Evolutionary conservation across 1,140 invertebrate genomes (phyloP), one percentile per base, ranked within the genome.

Genomic region (Scaptomyza graminum): DNA sequence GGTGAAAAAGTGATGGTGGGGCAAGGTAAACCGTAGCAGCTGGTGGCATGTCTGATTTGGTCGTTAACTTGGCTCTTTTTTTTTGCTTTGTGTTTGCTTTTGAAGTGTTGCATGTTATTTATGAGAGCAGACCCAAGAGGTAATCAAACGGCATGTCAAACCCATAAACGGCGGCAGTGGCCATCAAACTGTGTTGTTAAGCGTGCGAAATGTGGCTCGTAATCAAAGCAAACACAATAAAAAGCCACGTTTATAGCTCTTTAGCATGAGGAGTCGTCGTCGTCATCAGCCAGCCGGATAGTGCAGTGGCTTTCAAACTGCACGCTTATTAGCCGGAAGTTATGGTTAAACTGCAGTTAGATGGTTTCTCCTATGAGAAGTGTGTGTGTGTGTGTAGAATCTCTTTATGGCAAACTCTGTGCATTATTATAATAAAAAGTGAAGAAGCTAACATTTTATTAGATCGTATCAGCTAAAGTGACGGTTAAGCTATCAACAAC

Each of bases 21-120:
- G 1, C 11, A 15, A 37, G 60, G 56, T 55, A 57, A 34, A 49
- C 41, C 46, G 50, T 22, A 22, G 66, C 71, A 64, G 61, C 56
- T 61, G 60, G 56, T 74, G 70, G 57, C 62, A 72, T 85, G 82
- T 81, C 76, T 81, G 74, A 82, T 67, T 79, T 68, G 81, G 64
- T 65, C 69, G 68, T 84, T 83, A 82, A 57, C 73, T 67, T 68
- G 31, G 31, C 31, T 34, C 31, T 2, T 41, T 41, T 41, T 41
- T 5, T n/a, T 39, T 1, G 5, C 5, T 1, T 39, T 39, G 37
- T 39, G 18, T 41, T 41, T 41, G 37, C 37, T 57, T 64, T 59
- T 62, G 46, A 82, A 87, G 82, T 87, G 82, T 87, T 87, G 78
- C 82, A 87, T 87, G 82, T 76, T 87, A 87, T 87, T 87, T 87